Conservation (phyloP, 2,113 vertebrate species). For the Crypturellus undulatus region DNA sequence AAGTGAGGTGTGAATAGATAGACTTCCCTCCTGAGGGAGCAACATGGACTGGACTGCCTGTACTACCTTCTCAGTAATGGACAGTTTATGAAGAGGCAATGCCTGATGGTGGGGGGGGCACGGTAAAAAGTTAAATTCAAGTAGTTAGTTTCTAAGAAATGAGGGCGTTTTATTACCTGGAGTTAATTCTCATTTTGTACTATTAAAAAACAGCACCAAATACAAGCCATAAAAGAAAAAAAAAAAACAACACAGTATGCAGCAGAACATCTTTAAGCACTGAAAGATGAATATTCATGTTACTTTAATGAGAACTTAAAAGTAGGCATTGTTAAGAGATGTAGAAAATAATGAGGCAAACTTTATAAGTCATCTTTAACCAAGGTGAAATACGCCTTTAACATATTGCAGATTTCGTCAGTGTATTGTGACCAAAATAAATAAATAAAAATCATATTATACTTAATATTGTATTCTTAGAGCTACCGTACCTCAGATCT, state of each 20-base stretch:
- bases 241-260: neutral
- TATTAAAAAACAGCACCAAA: slow-evolving; percentile 44
- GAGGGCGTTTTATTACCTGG: slow-evolving; percentile 76
- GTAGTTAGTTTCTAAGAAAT: slow-evolving; percentile 81
- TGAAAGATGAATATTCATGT: slow-evolving; percentile 5
- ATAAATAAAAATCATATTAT: neutral
- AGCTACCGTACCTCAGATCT: slow-evolving; percentile 90
- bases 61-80: slow-evolving; percentile 99
- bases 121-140: slow-evolving; percentile 81
- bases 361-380: neutral
- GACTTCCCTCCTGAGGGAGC: slow-evolving; percentile 98
- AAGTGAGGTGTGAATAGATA: slow-evolving; percentile 97
- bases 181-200: slow-evolving; percentile 72
- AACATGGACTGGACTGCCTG: slow-evolving; percentile 99
- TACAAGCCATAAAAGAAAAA: neutral
- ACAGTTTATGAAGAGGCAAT: slow-evolving; percentile 96
- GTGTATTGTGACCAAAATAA: neutral
- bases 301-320: slow-evolving; percentile 46
- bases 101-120: slow-evolving; percentile 84
- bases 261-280: neutral
- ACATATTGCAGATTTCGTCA: neutral
- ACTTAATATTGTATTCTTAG: slow-evolving; percentile 45
- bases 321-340: neutral
- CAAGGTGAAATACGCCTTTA: neutral
- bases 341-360: neutral